phyloP scores from a whole-genome alignment of 2,888 invertebrate species.

The Melieria omissa region DNA sequence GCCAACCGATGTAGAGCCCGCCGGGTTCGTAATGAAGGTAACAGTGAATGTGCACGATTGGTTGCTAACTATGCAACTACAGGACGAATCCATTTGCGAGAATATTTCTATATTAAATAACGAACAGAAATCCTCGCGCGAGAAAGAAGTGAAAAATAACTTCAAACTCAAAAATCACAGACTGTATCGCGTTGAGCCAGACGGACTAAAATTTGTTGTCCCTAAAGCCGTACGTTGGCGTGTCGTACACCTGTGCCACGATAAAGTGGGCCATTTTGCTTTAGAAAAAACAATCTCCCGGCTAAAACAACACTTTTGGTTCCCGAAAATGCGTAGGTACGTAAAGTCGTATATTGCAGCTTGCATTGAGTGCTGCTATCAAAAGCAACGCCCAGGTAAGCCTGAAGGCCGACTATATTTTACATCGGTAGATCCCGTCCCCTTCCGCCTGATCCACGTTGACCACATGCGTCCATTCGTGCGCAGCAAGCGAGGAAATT shows the following conservation, averaged over 20 bases:
- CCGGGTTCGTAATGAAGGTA: conserved; percentile 26
- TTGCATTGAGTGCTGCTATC: too few relatives aligned
- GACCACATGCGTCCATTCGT: too few relatives aligned
- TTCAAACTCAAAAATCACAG: conserved; percentile 28
- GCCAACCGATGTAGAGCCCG: too few relatives aligned
- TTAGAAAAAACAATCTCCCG: too few relatives aligned
- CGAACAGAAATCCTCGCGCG: background rate
- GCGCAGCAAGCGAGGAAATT: too few relatives aligned
- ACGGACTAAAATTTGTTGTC: conserved; percentile 37
- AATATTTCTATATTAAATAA: conserved; percentile 19
- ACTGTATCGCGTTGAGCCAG: conserved; percentile 12
- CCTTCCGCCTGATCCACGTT: too few relatives aligned
- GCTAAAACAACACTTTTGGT: too few relatives aligned
- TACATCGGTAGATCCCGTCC: too few relatives aligned
- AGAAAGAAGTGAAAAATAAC: conserved; percentile 21
- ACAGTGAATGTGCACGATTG: conserved; percentile 29
- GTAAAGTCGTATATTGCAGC: too few relatives aligned
- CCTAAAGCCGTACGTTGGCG: conserved; percentile 33
- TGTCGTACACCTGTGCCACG: conserved; percentile 31
- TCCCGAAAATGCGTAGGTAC: too few relatives aligned
- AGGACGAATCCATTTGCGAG: conserved; percentile 27
- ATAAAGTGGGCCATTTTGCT: conserved; percentile 33
- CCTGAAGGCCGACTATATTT: too few relatives aligned
- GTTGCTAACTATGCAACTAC: conserved; percentile 36
- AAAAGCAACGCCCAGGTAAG: too few relatives aligned